Base-by-base conservation (phyloP, 1,140 invertebrate genomes). In the Dendroctonus ponderosae region DNA sequence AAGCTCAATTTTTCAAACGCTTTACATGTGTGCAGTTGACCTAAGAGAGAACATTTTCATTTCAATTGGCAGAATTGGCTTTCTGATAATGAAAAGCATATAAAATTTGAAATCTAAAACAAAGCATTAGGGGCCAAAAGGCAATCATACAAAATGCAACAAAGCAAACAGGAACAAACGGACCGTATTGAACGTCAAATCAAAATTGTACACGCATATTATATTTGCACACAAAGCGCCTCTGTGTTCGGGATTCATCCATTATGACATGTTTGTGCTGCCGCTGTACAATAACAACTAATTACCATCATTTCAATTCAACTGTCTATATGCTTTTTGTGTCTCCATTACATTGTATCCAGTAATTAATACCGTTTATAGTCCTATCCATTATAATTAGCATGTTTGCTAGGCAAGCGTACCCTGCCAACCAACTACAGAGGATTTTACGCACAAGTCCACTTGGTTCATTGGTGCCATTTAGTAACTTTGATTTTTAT, bases 201-300 rank as follows among this genome's bases (percentile, higher is more conserved):
- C 51, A 63, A 57, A 56, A 65, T 49, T 65, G 60, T 62, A 46
- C 44, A 65, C 44, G 53, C 52, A 65, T 65, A 65, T 65, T 65
- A 56, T 65, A 41, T 65, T 65, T 65, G 53, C 62, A 65, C 62
- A 65, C 62, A 65, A 65, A 62, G 62, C 42, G 62, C 7, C 53
- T 42, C 39, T 63, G 40, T 65, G 49, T 62, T 42, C 54, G 53
- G 40, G 39, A 49, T 65, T 65, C 52, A 44, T 41, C 53, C 52
- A 56, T 65, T 57, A 65, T 65, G 62, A 49, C 54, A 57, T 65
- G 62, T 65, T 65, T 65, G 62, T 65, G 44, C 51, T 65, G 62
- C 62, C 62, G 15, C 54, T 57, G 62, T 65, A 65, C 62, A 65
- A 65, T 65, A 65, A 57, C 62, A 57, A 42, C 62, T 65, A 65